Evolutionary conservation across 2,113 vertebrate genomes (phyloP).

Genomic region (Fulmarus glacialis): DNA sequence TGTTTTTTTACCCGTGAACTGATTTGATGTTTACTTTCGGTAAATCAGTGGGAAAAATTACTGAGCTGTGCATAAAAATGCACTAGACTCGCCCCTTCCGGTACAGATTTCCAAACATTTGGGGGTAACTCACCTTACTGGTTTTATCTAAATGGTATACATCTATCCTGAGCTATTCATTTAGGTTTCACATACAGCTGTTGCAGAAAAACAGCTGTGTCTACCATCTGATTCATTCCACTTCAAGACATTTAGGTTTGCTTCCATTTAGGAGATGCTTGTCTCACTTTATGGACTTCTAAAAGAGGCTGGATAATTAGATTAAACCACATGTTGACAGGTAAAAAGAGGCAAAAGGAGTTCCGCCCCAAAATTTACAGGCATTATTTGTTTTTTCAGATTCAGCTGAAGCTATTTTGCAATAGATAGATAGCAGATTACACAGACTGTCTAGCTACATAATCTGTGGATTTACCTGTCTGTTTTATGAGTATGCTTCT

Average conservation of each 20-base stretch:
- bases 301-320: not conserved
- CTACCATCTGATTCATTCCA: not conserved
- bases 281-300: not conserved
- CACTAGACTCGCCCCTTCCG: not conserved
- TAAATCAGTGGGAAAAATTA: not conserved
- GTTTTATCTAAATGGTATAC: not conserved
- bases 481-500: not conserved
- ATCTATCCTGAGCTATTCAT: not conserved
- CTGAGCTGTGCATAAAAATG: not conserved
- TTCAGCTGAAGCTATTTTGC: not conserved
- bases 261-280: not conserved
- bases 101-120: not conserved
- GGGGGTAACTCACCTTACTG: not conserved
- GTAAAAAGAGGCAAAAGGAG: not conserved
- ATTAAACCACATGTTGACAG: not conserved
- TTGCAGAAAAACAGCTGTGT: not conserved
- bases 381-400: not conserved
- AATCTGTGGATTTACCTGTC: not conserved
- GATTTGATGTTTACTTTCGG: not conserved
- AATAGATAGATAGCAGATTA: not conserved
- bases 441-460: not conserved
- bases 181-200: not conserved
- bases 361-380: not conserved
- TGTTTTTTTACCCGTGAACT: not conserved
- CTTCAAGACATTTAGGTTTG: not conserved